Conservation (phyloP, 2,888 invertebrate species). For the Ferrisia virgata region DNA sequence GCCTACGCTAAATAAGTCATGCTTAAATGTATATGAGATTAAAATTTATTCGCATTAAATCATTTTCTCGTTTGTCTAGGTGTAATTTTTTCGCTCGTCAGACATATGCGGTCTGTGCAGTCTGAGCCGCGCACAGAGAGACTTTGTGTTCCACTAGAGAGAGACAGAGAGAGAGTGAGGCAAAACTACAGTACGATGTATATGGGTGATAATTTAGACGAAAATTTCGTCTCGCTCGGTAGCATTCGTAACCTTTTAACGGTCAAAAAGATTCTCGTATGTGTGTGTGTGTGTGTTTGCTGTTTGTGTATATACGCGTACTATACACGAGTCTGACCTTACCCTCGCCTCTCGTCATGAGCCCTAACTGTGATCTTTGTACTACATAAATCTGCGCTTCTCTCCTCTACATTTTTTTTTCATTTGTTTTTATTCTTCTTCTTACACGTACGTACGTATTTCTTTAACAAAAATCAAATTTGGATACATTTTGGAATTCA, state of each 20-base stretch:
- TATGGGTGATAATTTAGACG: too few relatives aligned
- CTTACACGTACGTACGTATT: too few relatives aligned
- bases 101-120: not conserved
- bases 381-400: not conserved
- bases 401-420: not conserved
- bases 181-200: too few relatives aligned
- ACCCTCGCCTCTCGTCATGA: not conserved
- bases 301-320: too few relatives aligned
- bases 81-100: not conserved
- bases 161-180: not conserved
- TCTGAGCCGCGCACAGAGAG: not conserved
- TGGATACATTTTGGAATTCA: constrained; percentile 31
- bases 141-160: not conserved
- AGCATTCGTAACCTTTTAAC: too few relatives aligned
- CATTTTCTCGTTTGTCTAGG: not conserved
- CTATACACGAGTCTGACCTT: not conserved
- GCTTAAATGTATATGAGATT: constrained; percentile 21
- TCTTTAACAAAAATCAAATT: constrained; percentile 29
- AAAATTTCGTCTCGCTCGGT: too few relatives aligned
- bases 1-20: constrained; percentile 37
- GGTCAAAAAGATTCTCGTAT: too few relatives aligned
- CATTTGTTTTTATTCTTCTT: not conserved
- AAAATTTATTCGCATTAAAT: constrained; percentile 22
- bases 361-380: not conserved
- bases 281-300: too few relatives aligned